phyloP scores from a whole-genome alignment of 2,113 vertebrate species.

The Syrmaticus mikado region DNA sequence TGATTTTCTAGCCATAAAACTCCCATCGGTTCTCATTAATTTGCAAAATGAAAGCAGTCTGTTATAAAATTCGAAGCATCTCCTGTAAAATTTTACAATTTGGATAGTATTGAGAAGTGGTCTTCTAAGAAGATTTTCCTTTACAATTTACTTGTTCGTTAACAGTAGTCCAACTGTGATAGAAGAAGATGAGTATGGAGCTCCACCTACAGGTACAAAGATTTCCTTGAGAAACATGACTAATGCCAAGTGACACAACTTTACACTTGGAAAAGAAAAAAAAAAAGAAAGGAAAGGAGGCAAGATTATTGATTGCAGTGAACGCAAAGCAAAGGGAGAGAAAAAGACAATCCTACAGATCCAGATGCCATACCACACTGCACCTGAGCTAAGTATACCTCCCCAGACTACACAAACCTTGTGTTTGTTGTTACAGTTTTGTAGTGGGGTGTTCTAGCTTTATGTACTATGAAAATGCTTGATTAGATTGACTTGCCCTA shows the following conservation, averaged over 20 bases:
- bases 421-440: not conserved
- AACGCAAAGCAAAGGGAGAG: not conserved
- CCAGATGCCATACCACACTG: not conserved
- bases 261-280: not conserved
- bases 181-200: conserved; percentile 36
- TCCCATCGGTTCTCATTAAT: conserved; percentile 50
- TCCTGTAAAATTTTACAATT: conserved; percentile 42
- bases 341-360: not conserved
- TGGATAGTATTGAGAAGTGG: conserved; percentile 13
- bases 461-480: not conserved
- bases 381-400: not conserved
- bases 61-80: conserved; percentile 53
- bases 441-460: accelerated
- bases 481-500: not conserved
- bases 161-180: not conserved
- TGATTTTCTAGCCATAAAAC: conserved; percentile 32
- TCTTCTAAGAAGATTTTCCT: not conserved
- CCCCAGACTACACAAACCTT: not conserved
- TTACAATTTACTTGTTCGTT: not conserved
- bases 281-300: not conserved
- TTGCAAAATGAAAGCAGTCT: conserved; percentile 8
- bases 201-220: conserved; percentile 56
- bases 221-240: not conserved
- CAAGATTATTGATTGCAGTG: not conserved
- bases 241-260: not conserved